These are phyloP conservation scores for Pyxicephalus adspersus DNA, from an alignment of 2,113 vertebrate genomes.

Conservation along the genomic window DNA sequence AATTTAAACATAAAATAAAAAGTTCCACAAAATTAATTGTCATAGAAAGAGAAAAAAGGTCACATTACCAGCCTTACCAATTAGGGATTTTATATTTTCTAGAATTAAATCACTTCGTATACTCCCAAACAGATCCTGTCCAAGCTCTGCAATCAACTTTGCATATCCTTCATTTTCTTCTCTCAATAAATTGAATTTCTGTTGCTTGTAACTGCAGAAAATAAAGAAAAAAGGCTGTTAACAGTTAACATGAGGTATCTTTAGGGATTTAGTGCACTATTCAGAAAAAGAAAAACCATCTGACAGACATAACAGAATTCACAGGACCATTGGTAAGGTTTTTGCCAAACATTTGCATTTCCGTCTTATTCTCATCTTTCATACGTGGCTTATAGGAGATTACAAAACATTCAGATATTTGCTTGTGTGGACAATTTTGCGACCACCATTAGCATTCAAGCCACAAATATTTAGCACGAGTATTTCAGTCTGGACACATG, in stretches of 20 bases:
- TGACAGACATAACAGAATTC: background rate
- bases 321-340: background rate
- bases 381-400: background rate
- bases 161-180: conserved; percentile 98
- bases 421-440: background rate
- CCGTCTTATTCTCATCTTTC: background rate
- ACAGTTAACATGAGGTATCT: background rate
- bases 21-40: no score
- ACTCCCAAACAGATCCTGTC: conserved; percentile 93
- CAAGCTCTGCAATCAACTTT: conserved; percentile 95
- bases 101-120: conserved; percentile 92
- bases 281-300: background rate
- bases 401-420: conserved; percentile 3
- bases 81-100: conserved; percentile 98
- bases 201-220: conserved; percentile 93
- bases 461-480: background rate
- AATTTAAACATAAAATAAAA: background rate
- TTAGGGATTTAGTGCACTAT: background rate
- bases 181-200: conserved; percentile 97
- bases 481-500: background rate
- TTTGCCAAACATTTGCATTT: background rate
- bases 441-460: background rate
- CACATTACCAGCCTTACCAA: conserved; percentile 78
- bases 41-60: background rate
- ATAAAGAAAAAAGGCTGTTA: conserved; percentile 16